Evolutionary conservation across 1,140 invertebrate genomes (phyloP).

Genomic region (Drosophila sproati): DNA sequence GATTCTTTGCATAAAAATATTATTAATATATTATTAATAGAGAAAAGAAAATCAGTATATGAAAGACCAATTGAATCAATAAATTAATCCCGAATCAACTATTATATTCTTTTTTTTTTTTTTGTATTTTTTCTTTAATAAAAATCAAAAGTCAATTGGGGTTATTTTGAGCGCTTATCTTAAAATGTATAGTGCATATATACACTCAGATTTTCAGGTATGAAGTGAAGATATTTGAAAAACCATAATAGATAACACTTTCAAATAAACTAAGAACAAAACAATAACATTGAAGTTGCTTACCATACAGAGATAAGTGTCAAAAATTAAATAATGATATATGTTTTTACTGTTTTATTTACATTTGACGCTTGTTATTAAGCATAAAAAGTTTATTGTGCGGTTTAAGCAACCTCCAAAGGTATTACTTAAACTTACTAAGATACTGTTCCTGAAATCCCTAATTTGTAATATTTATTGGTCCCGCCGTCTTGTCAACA

Average conservation of each 20-base stretch:
- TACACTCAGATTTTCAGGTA: constrained; percentile 2
- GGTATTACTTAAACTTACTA: constrained; percentile 15
- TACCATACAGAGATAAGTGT: background rate
- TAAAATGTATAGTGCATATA: too few relatives aligned
- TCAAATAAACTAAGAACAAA: background rate
- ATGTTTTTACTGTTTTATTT: background rate
- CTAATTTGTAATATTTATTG: constrained; percentile 28
- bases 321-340: background rate
- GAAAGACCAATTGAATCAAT: too few relatives aligned
- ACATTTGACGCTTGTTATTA: background rate
- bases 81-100: too few relatives aligned
- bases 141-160: too few relatives aligned
- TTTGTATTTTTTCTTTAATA: too few relatives aligned
- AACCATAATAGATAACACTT: constrained; percentile 14
- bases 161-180: too few relatives aligned
- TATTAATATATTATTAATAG: too few relatives aligned
- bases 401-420: background rate
- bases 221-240: constrained; percentile 8
- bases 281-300: background rate
- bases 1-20: too few relatives aligned
- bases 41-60: too few relatives aligned
- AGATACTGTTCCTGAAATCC: constrained; percentile 9
- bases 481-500: constrained; percentile 6
- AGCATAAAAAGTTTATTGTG: constrained; percentile 4
- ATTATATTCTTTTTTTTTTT: too few relatives aligned